Conservation (phyloP, 2,888 invertebrate species). For the Microplitis deprimator region DNA sequence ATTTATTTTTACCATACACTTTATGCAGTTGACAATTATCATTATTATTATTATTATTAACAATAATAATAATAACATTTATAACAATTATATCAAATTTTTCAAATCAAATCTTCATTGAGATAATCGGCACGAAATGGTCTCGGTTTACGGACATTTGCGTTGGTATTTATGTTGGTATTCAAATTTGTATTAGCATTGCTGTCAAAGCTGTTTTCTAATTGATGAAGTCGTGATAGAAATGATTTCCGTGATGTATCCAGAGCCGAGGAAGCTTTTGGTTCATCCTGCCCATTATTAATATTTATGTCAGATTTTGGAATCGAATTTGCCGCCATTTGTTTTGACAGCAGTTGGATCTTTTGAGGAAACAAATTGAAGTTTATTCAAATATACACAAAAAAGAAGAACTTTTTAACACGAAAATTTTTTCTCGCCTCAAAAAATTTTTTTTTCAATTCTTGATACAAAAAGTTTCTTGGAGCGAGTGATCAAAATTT, state of each 20-base stretch:
- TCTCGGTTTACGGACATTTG: background rate
- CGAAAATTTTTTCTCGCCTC: too few relatives aligned
- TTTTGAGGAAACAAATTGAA: background rate
- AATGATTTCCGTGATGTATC: slow-evolving; percentile 6
- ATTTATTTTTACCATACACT: background rate
- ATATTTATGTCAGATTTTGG: background rate
- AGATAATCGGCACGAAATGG: background rate
- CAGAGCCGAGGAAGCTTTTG: background rate
- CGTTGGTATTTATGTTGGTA: background rate
- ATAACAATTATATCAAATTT: background rate
- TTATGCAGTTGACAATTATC: too few relatives aligned
- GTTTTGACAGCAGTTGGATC: background rate
- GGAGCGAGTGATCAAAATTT: too few relatives aligned
- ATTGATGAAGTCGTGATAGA: background rate
- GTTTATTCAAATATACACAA: too few relatives aligned
- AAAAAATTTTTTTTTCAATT: too few relatives aligned
- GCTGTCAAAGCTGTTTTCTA: background rate
- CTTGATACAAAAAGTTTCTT: too few relatives aligned
- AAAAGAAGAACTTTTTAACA: too few relatives aligned
- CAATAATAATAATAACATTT: too few relatives aligned
- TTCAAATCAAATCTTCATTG: background rate
- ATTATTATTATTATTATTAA: too few relatives aligned
- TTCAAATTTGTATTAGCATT: slow-evolving; percentile 27
- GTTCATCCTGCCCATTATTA: background rate
- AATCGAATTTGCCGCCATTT: background rate